phyloP scores from a whole-genome alignment of 2,113 vertebrate genomes.

The Illadopsis cleaveri region DNA sequence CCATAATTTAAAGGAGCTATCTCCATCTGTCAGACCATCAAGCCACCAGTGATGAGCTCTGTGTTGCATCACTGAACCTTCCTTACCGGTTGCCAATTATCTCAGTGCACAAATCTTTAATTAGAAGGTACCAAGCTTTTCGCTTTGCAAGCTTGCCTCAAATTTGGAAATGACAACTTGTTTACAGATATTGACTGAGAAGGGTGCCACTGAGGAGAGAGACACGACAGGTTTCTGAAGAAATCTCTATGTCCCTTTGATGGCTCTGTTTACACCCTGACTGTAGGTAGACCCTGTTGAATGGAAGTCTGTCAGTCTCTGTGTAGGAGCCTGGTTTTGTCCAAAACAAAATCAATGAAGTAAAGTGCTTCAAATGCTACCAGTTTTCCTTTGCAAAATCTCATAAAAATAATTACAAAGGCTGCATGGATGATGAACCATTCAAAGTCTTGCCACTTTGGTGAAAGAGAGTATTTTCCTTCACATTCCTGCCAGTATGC shows the following conservation, averaged over 20 bases:
- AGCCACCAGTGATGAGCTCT: background rate
- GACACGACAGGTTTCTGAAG: background rate
- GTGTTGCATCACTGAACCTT: background rate
- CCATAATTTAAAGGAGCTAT: background rate
- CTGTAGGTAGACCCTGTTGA: background rate
- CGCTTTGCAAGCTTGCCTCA: background rate
- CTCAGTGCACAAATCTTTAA: background rate
- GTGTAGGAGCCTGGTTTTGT: background rate
- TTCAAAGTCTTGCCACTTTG: background rate
- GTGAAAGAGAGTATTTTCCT: background rate
- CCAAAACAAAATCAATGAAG: background rate
- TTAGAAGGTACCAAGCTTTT: slow-evolving; percentile 10
- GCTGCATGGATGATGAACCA: background rate
- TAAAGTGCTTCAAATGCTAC: background rate
- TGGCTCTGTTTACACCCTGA: background rate
- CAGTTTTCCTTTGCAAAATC: background rate
- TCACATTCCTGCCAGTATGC: background rate
- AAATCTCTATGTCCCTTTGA: background rate
- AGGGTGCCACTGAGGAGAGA: background rate
- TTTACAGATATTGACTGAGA: slow-evolving; percentile 6
- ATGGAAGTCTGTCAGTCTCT: background rate
- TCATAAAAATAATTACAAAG: background rate
- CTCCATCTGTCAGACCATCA: background rate
- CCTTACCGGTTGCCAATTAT: background rate
- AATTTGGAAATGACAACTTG: background rate